Evolutionary conservation across 2,113 vertebrate genomes (phyloP), one percentile per base, ranked within the genome.

Genomic region (Paratilapia polleni): DNA sequence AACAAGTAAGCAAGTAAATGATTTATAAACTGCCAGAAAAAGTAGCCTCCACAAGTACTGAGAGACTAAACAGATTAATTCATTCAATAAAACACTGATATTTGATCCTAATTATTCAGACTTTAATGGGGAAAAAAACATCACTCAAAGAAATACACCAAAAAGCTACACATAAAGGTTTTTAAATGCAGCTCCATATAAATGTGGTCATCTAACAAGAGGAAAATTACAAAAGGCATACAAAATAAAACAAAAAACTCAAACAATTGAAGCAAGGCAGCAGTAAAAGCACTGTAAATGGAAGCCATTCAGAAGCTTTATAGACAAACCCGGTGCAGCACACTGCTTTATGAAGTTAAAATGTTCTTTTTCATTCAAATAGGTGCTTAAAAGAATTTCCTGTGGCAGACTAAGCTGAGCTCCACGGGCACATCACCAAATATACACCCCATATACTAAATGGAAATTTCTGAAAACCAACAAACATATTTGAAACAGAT

Each of bases 401-500:
- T 78, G 74, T 63, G 24, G 20, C 28, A 6, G 22, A 15, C 5
- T 6, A n/a, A 75, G 15, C 64, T 26, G 3, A 24, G n/a, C 54
- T 22, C 54, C 10, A 12, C 5, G 2, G 8, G 15, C 15, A 26
- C 58, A 7, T n/a, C 20, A 20, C 5, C 70, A 28, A 61, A 43
- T 10, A 61, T 5, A 43, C 2, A 1, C 7, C 41, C 26, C 17
- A 12, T 28, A 13, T 15, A 41, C 19, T 43, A 66, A 78, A 80
- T 12, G 6, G 2, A 36, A 1, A 22, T 34, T 89, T 83, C 24
- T 63, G 13, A 6, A 85, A 73, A n/a, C 26, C 47, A 73, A 31
- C 17, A 70, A 73, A 73, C 61, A 43, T 66, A 54, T 74, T 68
- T 2, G 2, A 47, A 36, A 43, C 77, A 88, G 83, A 83, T 83